These are phyloP conservation scores for Microctonus brassicae DNA, from an alignment of 2,888 invertebrate species.

Conservation along the genomic window DNA sequence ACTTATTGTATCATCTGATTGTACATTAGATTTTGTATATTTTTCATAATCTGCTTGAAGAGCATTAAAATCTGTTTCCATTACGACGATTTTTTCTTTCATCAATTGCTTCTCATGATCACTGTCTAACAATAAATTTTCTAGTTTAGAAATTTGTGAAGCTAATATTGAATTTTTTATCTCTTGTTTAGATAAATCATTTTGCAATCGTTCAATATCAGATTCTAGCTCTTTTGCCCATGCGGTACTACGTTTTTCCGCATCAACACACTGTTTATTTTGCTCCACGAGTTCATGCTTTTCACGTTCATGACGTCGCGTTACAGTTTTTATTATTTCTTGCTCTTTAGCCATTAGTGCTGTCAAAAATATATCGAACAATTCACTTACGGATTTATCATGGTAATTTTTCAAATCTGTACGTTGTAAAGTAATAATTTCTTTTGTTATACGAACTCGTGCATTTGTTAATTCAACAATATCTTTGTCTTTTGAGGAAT, in stretches of 20 bases:
- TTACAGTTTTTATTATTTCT: conserved; percentile 55
- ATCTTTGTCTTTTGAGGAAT: conserved; percentile 40
- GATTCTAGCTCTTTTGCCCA: conserved; percentile 61
- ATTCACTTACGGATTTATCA: conserved; percentile 50
- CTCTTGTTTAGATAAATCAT: conserved; percentile 54
- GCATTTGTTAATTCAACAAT: conserved; percentile 57
- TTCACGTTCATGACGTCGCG: conserved; percentile 46
- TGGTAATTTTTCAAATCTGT: conserved; percentile 34
- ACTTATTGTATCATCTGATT: conserved; percentile 21
- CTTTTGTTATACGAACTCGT: conserved; percentile 53
- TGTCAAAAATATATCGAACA: conserved; percentile 57
- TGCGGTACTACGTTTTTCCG: conserved; percentile 51
- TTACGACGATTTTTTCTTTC: conserved; percentile 50
- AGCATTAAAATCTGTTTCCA: conserved; percentile 55
- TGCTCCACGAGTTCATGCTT: conserved; percentile 54
- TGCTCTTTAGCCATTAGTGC: conserved; percentile 58
- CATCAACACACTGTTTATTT: conserved; percentile 54
- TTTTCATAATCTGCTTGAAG: conserved; percentile 56
- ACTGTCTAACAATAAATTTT: conserved; percentile 53
- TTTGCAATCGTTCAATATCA: conserved; percentile 59
- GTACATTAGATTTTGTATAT: conserved; percentile 24
- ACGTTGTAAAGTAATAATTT: conserved; percentile 54
- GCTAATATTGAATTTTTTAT: conserved; percentile 36
- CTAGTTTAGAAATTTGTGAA: conserved; percentile 46
- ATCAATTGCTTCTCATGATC: conserved; percentile 56